phyloP scores from a whole-genome alignment of 2,888 invertebrate species.

The Pristionchus mayeri region DNA sequence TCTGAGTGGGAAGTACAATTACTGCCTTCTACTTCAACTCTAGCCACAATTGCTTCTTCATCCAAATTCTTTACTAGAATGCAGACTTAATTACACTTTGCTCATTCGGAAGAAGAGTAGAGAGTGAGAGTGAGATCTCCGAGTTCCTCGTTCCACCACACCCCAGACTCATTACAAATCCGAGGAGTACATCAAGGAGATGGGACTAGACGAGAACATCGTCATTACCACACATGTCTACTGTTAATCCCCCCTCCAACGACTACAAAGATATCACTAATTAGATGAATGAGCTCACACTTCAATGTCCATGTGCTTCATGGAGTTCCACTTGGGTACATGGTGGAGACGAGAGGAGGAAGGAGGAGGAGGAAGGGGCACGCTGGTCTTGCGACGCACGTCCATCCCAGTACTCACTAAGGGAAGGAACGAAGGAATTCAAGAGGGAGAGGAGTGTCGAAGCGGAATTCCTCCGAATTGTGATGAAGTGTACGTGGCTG shows the following conservation, averaged over 20 bases:
- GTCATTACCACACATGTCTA: too few relatives aligned
- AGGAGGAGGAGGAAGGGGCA: conserved; percentile 58
- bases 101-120: neutral
- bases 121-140: neutral
- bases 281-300: neutral
- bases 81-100: conserved; percentile 6
- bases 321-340: conserved; percentile 64
- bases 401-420: neutral
- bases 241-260: too few relatives aligned
- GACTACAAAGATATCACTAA: neutral
- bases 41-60: too few relatives aligned
- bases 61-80: neutral
- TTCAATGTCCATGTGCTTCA: conserved; percentile 58
- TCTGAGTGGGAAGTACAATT: too few relatives aligned
- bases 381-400: conserved; percentile 62
- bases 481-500: conserved; percentile 23
- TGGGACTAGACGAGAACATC: too few relatives aligned
- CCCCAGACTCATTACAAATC: too few relatives aligned
- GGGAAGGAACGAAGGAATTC: neutral
- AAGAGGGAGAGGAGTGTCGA: conserved; percentile 11
- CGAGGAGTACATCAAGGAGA: too few relatives aligned
- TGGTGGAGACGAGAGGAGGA: conserved; percentile 54
- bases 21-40: too few relatives aligned
- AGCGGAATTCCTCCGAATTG: conserved; percentile 39
- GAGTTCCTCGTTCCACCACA: neutral